Percentiles rank a stretch among this genome's conserved stretches.
Evolutionary conservation across 2,797 vertebrate genomes (phyloP).

Genomic region (Paratrypauchen microcephalus): DNA sequence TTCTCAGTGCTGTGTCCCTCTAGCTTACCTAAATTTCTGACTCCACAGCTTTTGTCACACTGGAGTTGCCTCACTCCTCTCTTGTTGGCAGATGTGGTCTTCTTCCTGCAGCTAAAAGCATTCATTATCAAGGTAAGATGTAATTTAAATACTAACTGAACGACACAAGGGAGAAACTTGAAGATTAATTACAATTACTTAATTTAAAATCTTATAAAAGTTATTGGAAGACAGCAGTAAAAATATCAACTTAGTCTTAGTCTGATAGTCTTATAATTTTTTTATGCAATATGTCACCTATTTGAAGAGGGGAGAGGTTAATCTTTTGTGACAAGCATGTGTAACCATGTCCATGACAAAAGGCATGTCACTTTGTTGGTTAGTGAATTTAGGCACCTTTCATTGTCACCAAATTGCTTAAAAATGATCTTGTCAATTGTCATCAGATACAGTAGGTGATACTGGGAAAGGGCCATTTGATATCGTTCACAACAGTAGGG

Average conservation of each 20-base stretch:
- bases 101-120: slow-evolving; percentile 46
- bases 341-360: slow-evolving; percentile 21
- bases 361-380: neutral
- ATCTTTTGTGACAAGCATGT: slow-evolving; percentile 27
- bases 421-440: slow-evolving; percentile 5
- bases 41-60: slow-evolving; percentile 26
- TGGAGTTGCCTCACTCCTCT: slow-evolving; percentile 27
- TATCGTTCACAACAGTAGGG: slow-evolving; percentile 38
- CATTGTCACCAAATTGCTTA: slow-evolving; percentile 21
- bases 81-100: slow-evolving; percentile 42
- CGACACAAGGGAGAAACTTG: neutral
- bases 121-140: slow-evolving; percentile 44
- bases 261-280: neutral
- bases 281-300: slow-evolving; percentile 20
- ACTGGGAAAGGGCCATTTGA: neutral
- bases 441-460: slow-evolving; percentile 23
- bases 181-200: neutral
- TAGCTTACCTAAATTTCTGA: slow-evolving; percentile 22
- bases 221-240: neutral
- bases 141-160: neutral
- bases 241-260: neutral
- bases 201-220: neutral
- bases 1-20: neutral
- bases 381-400: neutral
- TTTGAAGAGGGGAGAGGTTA: slow-evolving; percentile 32